Percentiles rank a stretch among this genome's conserved stretches.
These are phyloP conservation scores for Elephas maximus DNA, from an alignment of 2,113 vertebrate genomes.

Conservation along the genomic window DNA sequence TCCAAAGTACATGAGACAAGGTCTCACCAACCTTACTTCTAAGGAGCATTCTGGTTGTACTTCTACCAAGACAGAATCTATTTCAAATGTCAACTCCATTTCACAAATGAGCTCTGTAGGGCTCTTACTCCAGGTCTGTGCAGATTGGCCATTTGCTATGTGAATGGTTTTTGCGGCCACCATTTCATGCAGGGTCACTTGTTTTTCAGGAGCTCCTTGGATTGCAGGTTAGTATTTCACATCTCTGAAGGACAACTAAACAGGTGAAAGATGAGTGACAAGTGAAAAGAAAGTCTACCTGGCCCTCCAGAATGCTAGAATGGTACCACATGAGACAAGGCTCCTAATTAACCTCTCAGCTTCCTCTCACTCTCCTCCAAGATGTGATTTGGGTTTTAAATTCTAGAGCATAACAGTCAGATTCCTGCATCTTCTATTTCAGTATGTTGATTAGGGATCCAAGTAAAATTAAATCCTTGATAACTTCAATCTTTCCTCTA, in stretches of 20 bases:
- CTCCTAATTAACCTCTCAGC: background rate
- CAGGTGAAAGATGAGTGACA: background rate
- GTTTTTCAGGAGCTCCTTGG: conserved; percentile 25
- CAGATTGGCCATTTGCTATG: conserved; percentile 78
- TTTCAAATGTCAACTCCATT: conserved; percentile 74
- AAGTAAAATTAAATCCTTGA: no score
- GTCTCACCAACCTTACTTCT: no score
- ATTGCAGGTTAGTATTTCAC: conserved; percentile 69
- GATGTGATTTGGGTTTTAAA: background rate
- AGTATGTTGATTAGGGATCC: no score
- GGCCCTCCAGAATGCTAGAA: conserved; percentile 8
- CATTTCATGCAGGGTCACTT: conserved; percentile 71
- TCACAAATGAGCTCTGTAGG: conserved; percentile 77
- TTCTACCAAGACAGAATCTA: conserved; percentile 31
- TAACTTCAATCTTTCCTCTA: no score
- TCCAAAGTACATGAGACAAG: no score
- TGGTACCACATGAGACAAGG: background rate
- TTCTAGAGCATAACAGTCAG: background rate
- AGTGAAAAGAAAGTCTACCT: conserved; percentile 54
- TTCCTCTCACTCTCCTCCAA: background rate
- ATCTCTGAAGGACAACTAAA: conserved; percentile 30
- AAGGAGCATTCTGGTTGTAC: no score
- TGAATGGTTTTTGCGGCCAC: conserved; percentile 73
- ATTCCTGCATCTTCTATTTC: background rate
- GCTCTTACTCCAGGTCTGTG: conserved; percentile 57